phyloP scores from a whole-genome alignment of 2,113 vertebrate species.

The Odocoileus virginianus region DNA sequence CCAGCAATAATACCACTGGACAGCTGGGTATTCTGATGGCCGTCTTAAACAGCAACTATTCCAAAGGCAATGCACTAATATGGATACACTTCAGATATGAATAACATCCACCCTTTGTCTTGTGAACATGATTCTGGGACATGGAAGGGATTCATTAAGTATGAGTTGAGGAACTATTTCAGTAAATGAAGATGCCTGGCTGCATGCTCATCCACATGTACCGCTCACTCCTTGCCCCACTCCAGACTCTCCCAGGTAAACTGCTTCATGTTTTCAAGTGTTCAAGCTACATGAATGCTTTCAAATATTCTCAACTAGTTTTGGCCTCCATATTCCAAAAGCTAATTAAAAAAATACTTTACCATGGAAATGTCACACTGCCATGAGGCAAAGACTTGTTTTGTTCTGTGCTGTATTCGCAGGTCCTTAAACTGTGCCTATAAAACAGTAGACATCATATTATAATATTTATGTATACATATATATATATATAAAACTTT shows the following conservation, averaged over 20 bases:
- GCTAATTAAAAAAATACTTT: background rate
- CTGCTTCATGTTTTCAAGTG: background rate
- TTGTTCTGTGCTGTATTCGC: background rate
- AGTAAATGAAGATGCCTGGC: background rate
- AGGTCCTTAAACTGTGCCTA: background rate
- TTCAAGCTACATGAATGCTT: background rate
- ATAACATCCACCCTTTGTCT: rapidly evolving
- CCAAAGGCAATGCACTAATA: background rate
- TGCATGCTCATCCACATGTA: rapidly evolving
- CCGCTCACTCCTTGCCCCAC: rapidly evolving
- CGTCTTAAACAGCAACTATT: background rate
- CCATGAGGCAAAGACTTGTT: background rate
- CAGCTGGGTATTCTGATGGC: background rate
- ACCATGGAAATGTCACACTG: background rate
- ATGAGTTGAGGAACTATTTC: background rate
- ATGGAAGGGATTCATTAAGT: background rate
- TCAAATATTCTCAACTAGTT: background rate
- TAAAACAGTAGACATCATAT: background rate
- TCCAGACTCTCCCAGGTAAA: rapidly evolving
- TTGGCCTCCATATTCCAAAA: background rate
- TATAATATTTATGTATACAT: rapidly evolving
- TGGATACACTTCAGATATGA: background rate
- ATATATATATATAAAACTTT: background rate
- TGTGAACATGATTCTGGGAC: background rate
- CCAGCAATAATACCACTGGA: background rate